Evolutionary conservation across 2,797 vertebrate genomes (phyloP).

Genomic region (Morelia viridis): DNA sequence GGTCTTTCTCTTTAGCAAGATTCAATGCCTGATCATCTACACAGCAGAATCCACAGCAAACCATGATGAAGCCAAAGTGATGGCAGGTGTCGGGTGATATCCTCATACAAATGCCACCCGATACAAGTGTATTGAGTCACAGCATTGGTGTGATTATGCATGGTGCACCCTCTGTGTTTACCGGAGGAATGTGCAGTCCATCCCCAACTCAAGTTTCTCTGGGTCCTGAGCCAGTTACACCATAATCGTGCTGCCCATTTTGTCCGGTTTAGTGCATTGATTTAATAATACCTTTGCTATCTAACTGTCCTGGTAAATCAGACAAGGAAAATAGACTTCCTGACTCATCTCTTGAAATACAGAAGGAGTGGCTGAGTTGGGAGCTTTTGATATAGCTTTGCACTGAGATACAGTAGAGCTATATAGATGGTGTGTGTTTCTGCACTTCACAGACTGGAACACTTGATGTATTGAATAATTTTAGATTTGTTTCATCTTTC

Average conservation of each 20-base stretch:
- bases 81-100: neutral
- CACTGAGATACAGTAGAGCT: neutral
- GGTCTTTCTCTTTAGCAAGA: neutral
- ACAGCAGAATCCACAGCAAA: neutral
- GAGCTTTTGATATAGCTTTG: neutral
- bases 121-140: neutral
- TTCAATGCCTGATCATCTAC: too few species aligned
- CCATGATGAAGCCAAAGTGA: neutral
- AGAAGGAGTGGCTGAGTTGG: neutral
- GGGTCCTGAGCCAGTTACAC: neutral
- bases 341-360: neutral
- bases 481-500: neutral
- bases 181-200: neutral
- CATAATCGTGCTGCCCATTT: neutral
- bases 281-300: neutral
- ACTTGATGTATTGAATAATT: neutral
- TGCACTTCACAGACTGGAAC: neutral
- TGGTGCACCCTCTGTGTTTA: neutral
- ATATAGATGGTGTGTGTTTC: neutral
- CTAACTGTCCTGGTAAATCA: neutral
- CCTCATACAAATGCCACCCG: neutral
- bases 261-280: neutral
- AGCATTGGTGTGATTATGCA: neutral
- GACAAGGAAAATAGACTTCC: neutral
- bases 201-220: neutral